Conservation (phyloP, 2,797 vertebrate genomes). For the Neopelma chrysocephalum region DNA sequence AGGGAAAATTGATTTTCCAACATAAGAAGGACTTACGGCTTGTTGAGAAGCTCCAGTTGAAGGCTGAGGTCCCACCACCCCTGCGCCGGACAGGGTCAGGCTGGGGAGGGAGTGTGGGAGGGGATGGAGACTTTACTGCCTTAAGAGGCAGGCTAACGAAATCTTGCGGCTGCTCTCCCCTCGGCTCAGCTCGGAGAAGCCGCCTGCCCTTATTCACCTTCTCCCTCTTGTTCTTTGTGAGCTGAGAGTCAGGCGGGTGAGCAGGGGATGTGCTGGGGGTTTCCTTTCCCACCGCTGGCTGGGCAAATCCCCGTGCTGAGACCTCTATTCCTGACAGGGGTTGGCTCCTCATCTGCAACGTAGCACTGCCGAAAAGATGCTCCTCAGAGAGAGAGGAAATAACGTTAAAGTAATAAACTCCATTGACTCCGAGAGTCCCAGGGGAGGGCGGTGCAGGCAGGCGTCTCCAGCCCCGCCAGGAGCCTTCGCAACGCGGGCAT, state of each 20-base stretch:
- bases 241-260: not conserved
- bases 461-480: not conserved
- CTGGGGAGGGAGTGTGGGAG: constrained; percentile 11
- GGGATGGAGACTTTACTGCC: constrained; percentile 48
- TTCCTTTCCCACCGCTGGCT: not conserved
- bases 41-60: not conserved
- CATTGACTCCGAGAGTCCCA: not conserved
- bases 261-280: not conserved
- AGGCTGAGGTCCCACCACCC: constrained; percentile 10
- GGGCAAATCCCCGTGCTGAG: not conserved
- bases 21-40: constrained; percentile 33
- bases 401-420: constrained; percentile 32
- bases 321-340: not conserved
- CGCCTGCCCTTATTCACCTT: not conserved
- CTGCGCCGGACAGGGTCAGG: not conserved
- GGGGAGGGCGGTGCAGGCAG: not conserved
- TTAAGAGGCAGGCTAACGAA: constrained; percentile 55
- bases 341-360: not conserved
- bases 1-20: not conserved
- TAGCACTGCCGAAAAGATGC: not conserved
- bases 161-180: not conserved
- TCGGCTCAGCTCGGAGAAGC: not conserved
- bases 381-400: constrained; percentile 21
- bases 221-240: not conserved
- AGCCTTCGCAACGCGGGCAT: not conserved